phyloP scores from a whole-genome alignment of 37 sponge, comb jelly and placozoan genomes.

The Corticium candelabrum region DNA sequence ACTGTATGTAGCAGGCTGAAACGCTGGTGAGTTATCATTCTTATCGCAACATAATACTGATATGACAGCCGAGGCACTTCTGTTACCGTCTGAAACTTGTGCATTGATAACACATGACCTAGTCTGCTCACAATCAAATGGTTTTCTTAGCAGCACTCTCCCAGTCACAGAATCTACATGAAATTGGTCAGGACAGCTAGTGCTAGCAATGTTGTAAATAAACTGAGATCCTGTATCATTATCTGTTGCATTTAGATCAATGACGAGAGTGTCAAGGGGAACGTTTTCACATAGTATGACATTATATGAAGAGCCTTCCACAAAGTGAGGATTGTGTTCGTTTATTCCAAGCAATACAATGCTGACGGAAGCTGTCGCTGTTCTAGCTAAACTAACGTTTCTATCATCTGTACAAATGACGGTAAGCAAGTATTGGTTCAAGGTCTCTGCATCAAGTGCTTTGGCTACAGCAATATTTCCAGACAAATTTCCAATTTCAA shows the following conservation, averaged over 20 bases:
- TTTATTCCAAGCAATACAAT: neutral
- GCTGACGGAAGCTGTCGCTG: neutral
- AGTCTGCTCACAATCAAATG: neutral
- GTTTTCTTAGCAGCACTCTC: neutral
- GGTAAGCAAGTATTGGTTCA: neutral
- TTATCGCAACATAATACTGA: neutral
- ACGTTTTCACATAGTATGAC: too few relatives aligned
- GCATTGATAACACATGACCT: neutral
- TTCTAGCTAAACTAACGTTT: neutral
- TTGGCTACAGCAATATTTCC: neutral
- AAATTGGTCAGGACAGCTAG: neutral
- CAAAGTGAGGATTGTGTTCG: neutral
- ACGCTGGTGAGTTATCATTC: neutral
- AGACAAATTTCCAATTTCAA: neutral
- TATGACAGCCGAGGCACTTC: neutral
- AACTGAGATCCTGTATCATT: neutral
- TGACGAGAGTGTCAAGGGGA: neutral
- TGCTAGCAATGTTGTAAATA: too few relatives aligned
- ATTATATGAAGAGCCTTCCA: neutral
- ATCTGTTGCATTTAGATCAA: neutral
- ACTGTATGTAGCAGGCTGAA: neutral
- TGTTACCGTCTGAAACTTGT: neutral
- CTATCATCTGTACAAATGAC: neutral
- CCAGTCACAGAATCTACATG: neutral
- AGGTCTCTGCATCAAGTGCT: neutral